Base-by-base conservation (phyloP, 2,113 vertebrate genomes). In the Ahaetulla prasina region DNA sequence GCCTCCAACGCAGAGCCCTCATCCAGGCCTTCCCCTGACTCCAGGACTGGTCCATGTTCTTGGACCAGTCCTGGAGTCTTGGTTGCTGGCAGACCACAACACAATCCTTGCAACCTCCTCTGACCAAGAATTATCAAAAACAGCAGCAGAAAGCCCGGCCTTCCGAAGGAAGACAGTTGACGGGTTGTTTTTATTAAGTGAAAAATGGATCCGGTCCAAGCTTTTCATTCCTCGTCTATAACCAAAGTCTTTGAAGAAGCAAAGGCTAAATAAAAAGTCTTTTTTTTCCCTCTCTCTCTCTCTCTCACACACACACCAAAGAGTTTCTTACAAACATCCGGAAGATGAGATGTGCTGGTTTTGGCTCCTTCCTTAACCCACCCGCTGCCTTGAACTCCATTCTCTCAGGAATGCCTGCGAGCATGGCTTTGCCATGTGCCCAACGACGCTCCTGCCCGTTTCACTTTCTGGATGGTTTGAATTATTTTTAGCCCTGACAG, bases 401-500 rank as follows among this genome's bases (percentile, higher is more conserved):
- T 30, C 80, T 63, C 22, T 14, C 45, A 50, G 20, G 4, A 20
- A 52, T 20, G 45, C 80, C 23, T 9, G 11, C 12, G 35, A 45
- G 85, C 18, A 47, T 52, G 8, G 52, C 23, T 35, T 49, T 90
- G 47, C 47, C 88, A 90, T n/a, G 80, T 92, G 92, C 88, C 45
- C 22, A 43, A 90, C 16, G 43, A 90, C 16, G 2, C 50, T 30
- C 30, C 54, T 92, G 53, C 25, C 74, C 22, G 5, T 89, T 60
- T 86, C 5, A 84, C 27, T 60, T 92, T 80, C 14, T 89, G 92
- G 14, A 25, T 52, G 8, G 1, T 52, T 12, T 3, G 35, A 9
- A 63, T 63, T 92, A 92, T 92, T 92, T 92, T 92, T 92, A 92
- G 92, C 8, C 6, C 54, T 85, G 9, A 63, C 39, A 90, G 23